Evolutionary conservation across 1,140 invertebrate species (phyloP).

Genomic region (Acyrthosiphon pisum): DNA sequence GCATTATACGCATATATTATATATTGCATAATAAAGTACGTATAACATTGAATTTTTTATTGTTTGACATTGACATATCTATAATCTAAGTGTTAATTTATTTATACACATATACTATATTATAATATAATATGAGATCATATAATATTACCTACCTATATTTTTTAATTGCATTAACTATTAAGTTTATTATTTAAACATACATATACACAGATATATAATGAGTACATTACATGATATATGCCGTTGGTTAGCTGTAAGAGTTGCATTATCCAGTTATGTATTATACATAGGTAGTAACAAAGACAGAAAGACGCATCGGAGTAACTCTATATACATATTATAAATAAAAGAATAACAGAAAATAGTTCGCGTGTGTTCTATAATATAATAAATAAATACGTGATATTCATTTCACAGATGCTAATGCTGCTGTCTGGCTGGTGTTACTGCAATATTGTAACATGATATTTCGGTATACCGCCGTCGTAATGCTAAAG

Average conservation of each 20-base stretch:
- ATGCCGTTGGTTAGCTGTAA: not conserved
- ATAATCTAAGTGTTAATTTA: not conserved
- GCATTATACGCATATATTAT: not conserved
- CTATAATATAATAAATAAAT: not conserved
- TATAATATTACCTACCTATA: not conserved
- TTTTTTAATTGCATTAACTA: not conserved
- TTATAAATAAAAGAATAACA: not conserved
- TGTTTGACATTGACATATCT: not conserved
- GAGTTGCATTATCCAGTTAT: not conserved
- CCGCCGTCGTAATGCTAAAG: not conserved
- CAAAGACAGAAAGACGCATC: not conserved
- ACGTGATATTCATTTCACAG: not conserved
- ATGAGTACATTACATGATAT: not conserved
- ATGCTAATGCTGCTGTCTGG: not conserved
- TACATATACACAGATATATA: too few relatives aligned
- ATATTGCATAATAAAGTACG: not conserved
- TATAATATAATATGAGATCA: not conserved
- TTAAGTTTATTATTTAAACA: not conserved
- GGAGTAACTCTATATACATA: not conserved
- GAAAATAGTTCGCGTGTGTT: not conserved
- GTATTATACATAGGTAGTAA: not conserved
- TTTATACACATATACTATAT: not conserved
- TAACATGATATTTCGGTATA: not conserved
- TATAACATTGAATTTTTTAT: not conserved
- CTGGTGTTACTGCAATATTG: not conserved